These are phyloP conservation scores for Megalops cyprinoides DNA, from an alignment of 2,797 vertebrate genomes.

Conservation along the genomic window DNA sequence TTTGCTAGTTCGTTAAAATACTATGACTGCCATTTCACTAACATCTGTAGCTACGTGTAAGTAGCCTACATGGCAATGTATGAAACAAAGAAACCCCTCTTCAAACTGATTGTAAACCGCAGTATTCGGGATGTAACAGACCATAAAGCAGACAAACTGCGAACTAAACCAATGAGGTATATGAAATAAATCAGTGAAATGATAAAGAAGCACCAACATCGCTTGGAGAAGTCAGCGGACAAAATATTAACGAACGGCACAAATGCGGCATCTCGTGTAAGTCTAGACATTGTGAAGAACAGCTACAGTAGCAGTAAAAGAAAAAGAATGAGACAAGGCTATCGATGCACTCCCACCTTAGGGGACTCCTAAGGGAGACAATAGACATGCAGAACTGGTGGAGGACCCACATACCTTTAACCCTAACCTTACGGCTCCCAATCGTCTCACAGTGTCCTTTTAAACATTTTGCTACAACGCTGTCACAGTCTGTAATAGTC, in stretches of 20 bases:
- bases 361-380: background rate
- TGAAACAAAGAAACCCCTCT: background rate
- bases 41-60: background rate
- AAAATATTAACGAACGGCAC: background rate
- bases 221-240: background rate
- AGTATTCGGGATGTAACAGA: too few species aligned
- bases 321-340: background rate
- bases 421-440: constrained; percentile 19
- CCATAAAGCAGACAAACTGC: background rate
- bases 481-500: constrained; percentile 22
- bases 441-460: background rate
- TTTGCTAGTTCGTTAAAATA: constrained; percentile 8
- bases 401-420: constrained; percentile 7
- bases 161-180: background rate
- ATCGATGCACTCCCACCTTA: background rate
- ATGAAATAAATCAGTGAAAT: background rate
- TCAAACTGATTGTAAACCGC: background rate
- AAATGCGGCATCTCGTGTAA: background rate
- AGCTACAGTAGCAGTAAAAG: background rate
- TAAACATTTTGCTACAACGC: constrained; percentile 15
- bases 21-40: background rate
- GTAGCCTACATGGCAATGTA: background rate
- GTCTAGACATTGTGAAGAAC: background rate
- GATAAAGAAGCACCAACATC: background rate
- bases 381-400: background rate